These are phyloP conservation scores for Eulithis testata DNA, from an alignment of 2,888 invertebrate species.

Conservation along the genomic window DNA sequence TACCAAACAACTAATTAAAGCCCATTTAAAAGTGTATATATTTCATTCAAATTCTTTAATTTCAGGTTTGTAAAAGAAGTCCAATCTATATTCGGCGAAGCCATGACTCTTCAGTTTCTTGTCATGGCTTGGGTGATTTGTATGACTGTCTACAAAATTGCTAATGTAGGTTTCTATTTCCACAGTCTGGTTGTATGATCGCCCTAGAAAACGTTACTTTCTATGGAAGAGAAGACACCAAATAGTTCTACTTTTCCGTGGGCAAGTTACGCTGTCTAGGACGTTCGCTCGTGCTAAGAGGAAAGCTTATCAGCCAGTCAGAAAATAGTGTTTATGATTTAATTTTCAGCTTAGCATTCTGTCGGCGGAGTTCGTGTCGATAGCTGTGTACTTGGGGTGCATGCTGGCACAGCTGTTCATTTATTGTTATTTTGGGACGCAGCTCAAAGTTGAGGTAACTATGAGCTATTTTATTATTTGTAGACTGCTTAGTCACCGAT, in stretches of 20 bases:
- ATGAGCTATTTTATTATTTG: neutral
- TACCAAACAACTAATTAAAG: no score
- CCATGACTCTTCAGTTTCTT: slow-evolving; percentile 65
- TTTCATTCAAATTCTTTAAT: neutral
- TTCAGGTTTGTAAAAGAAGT: slow-evolving; percentile 66
- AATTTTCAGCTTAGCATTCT: slow-evolving; percentile 62
- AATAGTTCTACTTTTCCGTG: no score
- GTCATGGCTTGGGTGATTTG: slow-evolving; percentile 73
- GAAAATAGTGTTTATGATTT: neutral
- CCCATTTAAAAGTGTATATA: no score
- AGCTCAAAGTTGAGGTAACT: slow-evolving; percentile 64
- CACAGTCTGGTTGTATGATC: no score
- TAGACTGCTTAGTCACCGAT: no score
- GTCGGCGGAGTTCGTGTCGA: slow-evolving; percentile 66
- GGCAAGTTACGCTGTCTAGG: no score
- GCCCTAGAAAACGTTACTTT: no score
- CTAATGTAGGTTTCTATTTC: slow-evolving; percentile 55
- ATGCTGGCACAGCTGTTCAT: slow-evolving; percentile 71
- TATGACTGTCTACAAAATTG: slow-evolving; percentile 74
- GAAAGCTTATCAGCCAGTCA: no score
- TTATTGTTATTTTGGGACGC: slow-evolving; percentile 73
- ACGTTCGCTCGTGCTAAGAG: no score
- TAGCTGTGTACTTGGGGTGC: slow-evolving; percentile 65
- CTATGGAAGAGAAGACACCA: no score
- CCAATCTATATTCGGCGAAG: slow-evolving; percentile 67